These are phyloP conservation scores for Orientallactaga sibirica DNA, from an alignment of 2,797 vertebrate species.

Conservation along the genomic window DNA sequence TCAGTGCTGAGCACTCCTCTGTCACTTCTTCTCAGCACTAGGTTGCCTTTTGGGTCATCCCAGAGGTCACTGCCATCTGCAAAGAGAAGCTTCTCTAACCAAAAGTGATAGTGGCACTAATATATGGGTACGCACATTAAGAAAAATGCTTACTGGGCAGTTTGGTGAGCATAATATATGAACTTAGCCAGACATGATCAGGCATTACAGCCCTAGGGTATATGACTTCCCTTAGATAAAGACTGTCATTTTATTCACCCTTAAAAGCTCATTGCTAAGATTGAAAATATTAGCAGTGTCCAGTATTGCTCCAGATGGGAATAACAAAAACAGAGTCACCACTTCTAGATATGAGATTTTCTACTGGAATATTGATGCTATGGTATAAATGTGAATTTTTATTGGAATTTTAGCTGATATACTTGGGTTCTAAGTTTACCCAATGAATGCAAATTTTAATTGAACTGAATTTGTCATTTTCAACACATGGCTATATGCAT, in stretches of 20 bases:
- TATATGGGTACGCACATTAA: too few species aligned
- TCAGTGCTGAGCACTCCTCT: too few species aligned
- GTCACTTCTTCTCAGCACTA: too few species aligned
- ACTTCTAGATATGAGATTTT: not conserved
- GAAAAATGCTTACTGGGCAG: too few species aligned
- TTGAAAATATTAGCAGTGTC: conserved; percentile 25
- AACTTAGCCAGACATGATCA: too few species aligned
- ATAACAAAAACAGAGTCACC: not conserved
- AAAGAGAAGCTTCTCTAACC: too few species aligned
- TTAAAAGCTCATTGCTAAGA: conserved; percentile 48
- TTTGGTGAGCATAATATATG: too few species aligned
- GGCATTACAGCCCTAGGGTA: too few species aligned
- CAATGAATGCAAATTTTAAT: conserved; percentile 20
- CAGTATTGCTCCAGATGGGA: not conserved
- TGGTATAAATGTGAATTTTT: not conserved
- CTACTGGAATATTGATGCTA: not conserved
- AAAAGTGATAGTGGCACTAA: too few species aligned
- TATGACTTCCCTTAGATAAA: not conserved
- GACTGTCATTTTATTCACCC: conserved; percentile 7
- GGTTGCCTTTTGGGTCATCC: too few species aligned
- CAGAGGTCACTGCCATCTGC: too few species aligned
- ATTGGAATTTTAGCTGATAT: conserved; percentile 7
- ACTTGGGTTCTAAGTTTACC: not conserved
- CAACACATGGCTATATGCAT: not conserved
- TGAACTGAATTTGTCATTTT: conserved; percentile 19